Evolutionary conservation across 2,113 vertebrate species (phyloP).

Genomic region (Oncorhynchus tshawytscha): DNA sequence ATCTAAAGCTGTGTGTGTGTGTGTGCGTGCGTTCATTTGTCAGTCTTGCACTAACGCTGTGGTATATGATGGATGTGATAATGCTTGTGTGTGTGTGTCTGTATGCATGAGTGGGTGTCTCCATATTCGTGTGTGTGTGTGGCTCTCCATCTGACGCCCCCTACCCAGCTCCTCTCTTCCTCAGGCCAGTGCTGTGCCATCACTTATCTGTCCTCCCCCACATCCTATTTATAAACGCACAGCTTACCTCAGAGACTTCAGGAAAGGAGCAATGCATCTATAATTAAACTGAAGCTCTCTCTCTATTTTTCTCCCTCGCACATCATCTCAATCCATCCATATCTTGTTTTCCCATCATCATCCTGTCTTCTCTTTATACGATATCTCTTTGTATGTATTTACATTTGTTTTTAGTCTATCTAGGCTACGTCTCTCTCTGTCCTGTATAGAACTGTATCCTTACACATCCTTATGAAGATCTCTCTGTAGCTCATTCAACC

Average conservation of each 20-base stretch:
- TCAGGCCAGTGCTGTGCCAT: conserved; percentile 26
- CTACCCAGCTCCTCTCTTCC: neutral
- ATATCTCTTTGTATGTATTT: neutral
- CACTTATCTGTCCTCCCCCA: conserved; percentile 40
- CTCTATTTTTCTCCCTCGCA: neutral
- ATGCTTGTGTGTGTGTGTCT: neutral
- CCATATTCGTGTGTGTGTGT: neutral
- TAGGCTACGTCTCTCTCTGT: neutral
- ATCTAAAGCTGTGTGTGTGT: neutral
- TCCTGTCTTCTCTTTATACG: neutral
- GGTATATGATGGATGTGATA: neutral
- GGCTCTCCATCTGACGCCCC: neutral
- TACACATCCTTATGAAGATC: neutral
- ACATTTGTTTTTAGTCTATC: neutral
- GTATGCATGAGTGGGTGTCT: too few species aligned
- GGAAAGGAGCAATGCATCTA: conserved; percentile 39
- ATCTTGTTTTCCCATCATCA: neutral
- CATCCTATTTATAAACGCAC: conserved; percentile 41
- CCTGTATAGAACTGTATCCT: too few species aligned
- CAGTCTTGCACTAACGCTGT: too few species aligned
- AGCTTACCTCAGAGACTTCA: conserved; percentile 46
- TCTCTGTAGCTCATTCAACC: neutral
- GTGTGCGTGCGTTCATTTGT: neutral
- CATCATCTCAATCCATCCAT: neutral
- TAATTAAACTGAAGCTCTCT: conserved; percentile 35